Evolutionary conservation across 1,140 invertebrate genomes (phyloP).

Genomic region (Tribolium madens): DNA sequence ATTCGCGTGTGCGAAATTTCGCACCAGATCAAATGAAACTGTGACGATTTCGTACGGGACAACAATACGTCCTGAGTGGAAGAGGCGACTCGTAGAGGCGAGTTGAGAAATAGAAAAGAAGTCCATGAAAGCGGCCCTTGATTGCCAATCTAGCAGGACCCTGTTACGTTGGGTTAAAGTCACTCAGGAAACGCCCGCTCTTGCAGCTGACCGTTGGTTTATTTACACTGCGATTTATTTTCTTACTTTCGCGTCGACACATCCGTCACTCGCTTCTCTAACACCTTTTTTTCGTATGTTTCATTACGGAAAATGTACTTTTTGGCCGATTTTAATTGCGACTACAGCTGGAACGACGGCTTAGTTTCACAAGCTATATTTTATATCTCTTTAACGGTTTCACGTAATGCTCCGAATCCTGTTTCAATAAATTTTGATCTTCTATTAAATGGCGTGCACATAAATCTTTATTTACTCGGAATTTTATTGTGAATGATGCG

Average conservation of each 20-base stretch:
- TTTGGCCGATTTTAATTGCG: background rate
- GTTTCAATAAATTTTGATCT: constrained; percentile 46
- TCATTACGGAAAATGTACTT: background rate
- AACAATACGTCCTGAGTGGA: constrained; percentile 38
- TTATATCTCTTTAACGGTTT: constrained; percentile 31
- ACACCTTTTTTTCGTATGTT: background rate
- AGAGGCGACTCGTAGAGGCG: constrained; percentile 24
- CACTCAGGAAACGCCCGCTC: constrained; percentile 44
- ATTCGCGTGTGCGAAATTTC: constrained; percentile 31
- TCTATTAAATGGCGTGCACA: constrained; percentile 38
- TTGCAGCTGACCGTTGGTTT: constrained; percentile 36
- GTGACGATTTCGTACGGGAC: constrained; percentile 19
- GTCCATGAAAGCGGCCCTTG: constrained; percentile 49
- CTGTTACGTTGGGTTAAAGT: constrained; percentile 47
- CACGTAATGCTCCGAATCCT: constrained; percentile 32
- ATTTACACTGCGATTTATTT: constrained; percentile 45
- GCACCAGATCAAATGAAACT: constrained; percentile 37
- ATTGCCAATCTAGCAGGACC: constrained; percentile 52
- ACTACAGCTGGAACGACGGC: background rate
- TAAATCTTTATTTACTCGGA: constrained; percentile 43
- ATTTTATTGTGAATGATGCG: constrained; percentile 41
- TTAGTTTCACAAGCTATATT: constrained; percentile 20
- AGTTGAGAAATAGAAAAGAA: constrained; percentile 50
- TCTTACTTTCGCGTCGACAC: constrained; percentile 17
- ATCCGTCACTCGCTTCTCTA: constrained; percentile 19